A percentile compares a stretch with the other conserved stretches of the same genome.
Conservation (phyloP, 2,113 vertebrate genomes). For the Tichodroma muraria region DNA sequence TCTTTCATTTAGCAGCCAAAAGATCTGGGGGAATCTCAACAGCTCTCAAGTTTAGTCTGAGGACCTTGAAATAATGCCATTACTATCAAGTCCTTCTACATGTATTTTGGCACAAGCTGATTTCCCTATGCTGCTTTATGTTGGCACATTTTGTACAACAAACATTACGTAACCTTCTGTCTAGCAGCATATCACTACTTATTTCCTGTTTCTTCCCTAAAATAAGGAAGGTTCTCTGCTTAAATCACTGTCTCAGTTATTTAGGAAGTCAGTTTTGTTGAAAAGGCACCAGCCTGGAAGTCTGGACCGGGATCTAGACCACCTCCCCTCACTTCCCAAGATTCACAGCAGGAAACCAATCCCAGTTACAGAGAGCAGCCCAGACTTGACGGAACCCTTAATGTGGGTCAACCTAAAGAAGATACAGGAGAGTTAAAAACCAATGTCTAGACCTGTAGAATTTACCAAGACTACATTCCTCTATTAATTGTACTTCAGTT, state of each 20-base stretch:
- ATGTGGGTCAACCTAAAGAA: not conserved
- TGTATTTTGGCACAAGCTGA: not conserved
- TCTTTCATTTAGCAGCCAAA: not conserved
- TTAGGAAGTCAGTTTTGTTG: not conserved
- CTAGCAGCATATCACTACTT: not conserved
- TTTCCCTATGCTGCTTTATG: not conserved
- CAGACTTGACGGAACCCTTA: not conserved
- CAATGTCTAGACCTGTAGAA: not conserved
- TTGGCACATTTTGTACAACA: not conserved
- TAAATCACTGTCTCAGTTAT: not conserved
- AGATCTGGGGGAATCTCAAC: not conserved
- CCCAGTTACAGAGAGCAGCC: not conserved
- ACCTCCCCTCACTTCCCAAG: not conserved
- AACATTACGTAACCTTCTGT: not conserved
- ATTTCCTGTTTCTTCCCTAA: conserved; percentile 28
- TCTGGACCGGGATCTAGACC: not conserved
- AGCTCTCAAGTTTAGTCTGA: conserved; percentile 5
- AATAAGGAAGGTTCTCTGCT: not conserved
- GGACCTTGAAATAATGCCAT: conserved; percentile 6
- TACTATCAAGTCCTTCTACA: not conserved
- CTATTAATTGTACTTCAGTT: not conserved
- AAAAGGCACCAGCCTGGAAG: not conserved
- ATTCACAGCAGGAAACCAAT: not conserved
- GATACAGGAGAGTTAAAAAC: not conserved
- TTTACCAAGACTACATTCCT: not conserved